These are phyloP conservation scores for Bettongia penicillata DNA, from an alignment of 2,113 vertebrate genomes.

Conservation along the genomic window DNA sequence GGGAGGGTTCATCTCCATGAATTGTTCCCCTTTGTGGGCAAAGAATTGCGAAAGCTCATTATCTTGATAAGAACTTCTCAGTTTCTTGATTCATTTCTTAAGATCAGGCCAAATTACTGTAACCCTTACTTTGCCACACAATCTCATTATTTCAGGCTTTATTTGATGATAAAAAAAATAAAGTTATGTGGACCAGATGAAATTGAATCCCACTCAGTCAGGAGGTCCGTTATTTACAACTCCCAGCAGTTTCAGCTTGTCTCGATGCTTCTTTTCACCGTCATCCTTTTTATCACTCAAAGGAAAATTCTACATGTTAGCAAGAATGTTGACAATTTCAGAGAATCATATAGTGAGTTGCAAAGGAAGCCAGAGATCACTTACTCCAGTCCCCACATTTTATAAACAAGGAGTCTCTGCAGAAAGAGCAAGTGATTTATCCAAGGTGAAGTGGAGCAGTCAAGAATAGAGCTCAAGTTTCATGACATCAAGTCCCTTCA, in stretches of 20 bases:
- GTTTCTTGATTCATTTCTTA: not conserved
- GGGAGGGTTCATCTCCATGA: not conserved
- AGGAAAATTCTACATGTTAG: slow-evolving; percentile 3
- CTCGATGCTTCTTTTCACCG: not conserved
- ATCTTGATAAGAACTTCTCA: not conserved
- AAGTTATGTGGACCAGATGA: not conserved
- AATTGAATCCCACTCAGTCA: not conserved
- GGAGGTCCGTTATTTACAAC: slow-evolving; percentile 14
- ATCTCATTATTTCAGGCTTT: not conserved
- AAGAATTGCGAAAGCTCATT: not conserved
- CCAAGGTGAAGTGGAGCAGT: not conserved
- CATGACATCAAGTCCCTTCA: not conserved
- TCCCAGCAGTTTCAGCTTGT: not conserved
- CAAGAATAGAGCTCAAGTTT: not conserved
- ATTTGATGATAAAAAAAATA: slow-evolving; percentile 7
- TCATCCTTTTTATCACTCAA: not conserved
- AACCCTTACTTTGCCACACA: not conserved
- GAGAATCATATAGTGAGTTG: not conserved
- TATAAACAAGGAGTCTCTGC: not conserved
- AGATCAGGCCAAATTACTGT: not conserved
- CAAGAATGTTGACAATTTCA: slow-evolving; percentile 8
- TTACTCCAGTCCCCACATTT: not conserved
- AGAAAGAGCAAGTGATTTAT: not conserved
- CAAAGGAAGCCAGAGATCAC: not conserved
- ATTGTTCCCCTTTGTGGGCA: not conserved